A percentile compares a stretch with the other conserved stretches of the same genome.
phyloP scores from a whole-genome alignment of 2,888 invertebrate species.

The Zhuqinia jingwanae region DNA sequence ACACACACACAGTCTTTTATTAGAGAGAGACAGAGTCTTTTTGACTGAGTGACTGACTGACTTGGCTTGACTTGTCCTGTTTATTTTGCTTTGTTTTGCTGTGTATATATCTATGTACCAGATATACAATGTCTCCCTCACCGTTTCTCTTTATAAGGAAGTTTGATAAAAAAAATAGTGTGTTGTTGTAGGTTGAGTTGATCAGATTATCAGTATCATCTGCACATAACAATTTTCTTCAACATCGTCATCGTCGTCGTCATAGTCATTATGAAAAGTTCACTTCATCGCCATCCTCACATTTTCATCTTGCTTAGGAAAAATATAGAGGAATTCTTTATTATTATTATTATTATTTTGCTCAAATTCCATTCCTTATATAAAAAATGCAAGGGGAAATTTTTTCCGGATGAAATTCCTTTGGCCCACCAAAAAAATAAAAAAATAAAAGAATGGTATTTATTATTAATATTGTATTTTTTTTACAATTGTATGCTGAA shows the following conservation, averaged over 20 bases:
- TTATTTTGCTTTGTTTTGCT: conserved; percentile 17
- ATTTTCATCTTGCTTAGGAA: too few species aligned
- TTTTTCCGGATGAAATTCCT: conserved; percentile 9
- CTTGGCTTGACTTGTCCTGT: conserved; percentile 52
- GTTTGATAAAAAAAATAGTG: conserved; percentile 43
- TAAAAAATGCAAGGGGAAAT: background rate
- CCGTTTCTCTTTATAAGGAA: conserved; percentile 32
- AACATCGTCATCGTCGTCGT: background rate
- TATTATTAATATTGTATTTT: background rate
- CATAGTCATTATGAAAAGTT: conserved; percentile 37
- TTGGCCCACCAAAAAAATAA: background rate
- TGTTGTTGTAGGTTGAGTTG: conserved; percentile 20
- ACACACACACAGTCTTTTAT: background rate
- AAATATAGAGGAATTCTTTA: conserved; percentile 17
- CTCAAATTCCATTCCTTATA: conserved; percentile 21
- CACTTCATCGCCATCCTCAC: conserved; percentile 14
- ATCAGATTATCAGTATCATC: conserved; percentile 10
- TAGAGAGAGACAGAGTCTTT: conserved; percentile 4
- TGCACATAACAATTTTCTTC: conserved; percentile 27
- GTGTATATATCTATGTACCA: background rate
- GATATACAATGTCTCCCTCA: background rate
- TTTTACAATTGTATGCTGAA: background rate
- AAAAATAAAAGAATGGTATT: background rate
- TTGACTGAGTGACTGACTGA: conserved; percentile 53
- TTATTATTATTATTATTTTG: conserved; percentile 16